Evolutionary conservation across 2,888 invertebrate species (phyloP).

Genomic region (Matsumyia berberina): DNA sequence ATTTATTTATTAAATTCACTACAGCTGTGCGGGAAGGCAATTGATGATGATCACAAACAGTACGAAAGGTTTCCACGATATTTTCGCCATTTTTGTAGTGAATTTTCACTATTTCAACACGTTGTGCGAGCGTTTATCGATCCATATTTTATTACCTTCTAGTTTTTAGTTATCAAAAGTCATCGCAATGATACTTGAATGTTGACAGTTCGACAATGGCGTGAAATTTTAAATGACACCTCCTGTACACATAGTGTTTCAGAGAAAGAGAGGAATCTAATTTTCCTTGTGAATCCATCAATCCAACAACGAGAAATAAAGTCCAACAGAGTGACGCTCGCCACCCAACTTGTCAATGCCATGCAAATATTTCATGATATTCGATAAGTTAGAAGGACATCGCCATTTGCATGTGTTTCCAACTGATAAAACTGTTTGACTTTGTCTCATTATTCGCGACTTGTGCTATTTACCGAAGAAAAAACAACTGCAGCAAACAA

Average conservation of each 20-base stretch:
- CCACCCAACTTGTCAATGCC: neutral
- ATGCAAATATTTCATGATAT: neutral
- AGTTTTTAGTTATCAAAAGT: too few species aligned
- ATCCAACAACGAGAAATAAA: neutral
- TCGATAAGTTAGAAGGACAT: neutral
- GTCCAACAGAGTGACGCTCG: neutral
- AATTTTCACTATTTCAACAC: too few species aligned
- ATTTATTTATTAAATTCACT: too few species aligned
- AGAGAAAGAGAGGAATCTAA: neutral
- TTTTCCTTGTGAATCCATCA: neutral
- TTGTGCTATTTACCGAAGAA: constrained; percentile 23
- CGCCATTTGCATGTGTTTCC: neutral
- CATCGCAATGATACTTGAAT: too few species aligned
- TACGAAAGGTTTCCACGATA: too few species aligned
- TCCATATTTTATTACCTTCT: too few species aligned
- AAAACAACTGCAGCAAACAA: neutral
- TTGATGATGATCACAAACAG: too few species aligned
- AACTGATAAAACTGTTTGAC: constrained; percentile 21
- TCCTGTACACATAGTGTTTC: neutral
- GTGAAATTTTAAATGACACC: too few species aligned
- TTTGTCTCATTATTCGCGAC: constrained; percentile 38
- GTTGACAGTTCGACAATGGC: too few species aligned
- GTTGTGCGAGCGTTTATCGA: too few species aligned
- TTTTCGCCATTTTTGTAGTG: too few species aligned
- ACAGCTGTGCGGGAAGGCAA: too few species aligned